Evolutionary conservation across 1,140 invertebrate genomes (phyloP), one percentile per base, ranked within the genome.

Genomic region (Littorina saxatilis): DNA sequence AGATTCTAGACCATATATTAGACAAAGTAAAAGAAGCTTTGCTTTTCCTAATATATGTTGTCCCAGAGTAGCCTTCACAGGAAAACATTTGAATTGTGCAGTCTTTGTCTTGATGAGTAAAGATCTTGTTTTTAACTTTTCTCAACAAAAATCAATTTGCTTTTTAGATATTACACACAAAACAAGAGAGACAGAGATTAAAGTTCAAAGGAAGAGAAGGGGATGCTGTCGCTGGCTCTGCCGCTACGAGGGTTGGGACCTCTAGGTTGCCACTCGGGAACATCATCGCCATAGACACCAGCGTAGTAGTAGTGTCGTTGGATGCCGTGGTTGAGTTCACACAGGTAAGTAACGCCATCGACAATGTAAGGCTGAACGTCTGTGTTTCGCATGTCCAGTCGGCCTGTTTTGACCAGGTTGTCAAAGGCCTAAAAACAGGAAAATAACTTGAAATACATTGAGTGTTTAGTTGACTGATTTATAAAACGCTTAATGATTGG

Each of bases 281-380:
- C 88, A 80, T 91, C 87, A 79, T 89, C 89, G 35, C 92, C 92
- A 77, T 90, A 91, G 39, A 86, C 89, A 2, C 91, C 91, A 52
- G 90, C 90, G 84, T 88, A 91, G 83, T 92, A 92, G 80, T 91
- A 92, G 84, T 90, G 89, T 32, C 88, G 88, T 15, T 82, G 81
- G 23, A 91, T 85, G 35, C 83, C 79, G 80, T 88, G 81, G 52
- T 83, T 88, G 2, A 89, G 79, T 82, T 92, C 88, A 82, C 88
- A 82, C 11, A 93, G 83, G 78, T 89, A 89, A 23, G 88, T 90
- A 20, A 89, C 87, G 4, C 88, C 91, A 82, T 92, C 92, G 0
- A 92, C 91, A 50, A 90, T 86, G 82, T 92, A 93, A 0, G 91
- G 87, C 72, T 88, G 77, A 0, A 93, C 88, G 77, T 93, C 92